Percentiles rank a stretch among this genome's conserved stretches.
These are phyloP conservation scores for Nephrotoma guestfalica DNA, from an alignment of 2,888 invertebrate genomes.

Conservation along the genomic window DNA sequence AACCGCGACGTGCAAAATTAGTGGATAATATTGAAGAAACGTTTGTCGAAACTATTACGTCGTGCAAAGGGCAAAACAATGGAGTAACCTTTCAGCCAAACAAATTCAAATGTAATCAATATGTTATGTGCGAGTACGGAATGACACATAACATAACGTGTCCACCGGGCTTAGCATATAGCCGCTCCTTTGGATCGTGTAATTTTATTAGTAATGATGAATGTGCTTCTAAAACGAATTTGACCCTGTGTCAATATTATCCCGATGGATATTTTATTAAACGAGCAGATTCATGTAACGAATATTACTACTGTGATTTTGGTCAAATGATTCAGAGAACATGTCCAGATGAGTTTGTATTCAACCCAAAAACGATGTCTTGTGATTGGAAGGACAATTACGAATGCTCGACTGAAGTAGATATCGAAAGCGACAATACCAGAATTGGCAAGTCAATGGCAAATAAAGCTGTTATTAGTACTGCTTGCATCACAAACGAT, in stretches of 20 bases:
- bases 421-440: not conserved
- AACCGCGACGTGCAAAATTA: not conserved
- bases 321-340: not conserved
- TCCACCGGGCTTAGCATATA: not conserved
- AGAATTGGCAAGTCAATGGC: not conserved
- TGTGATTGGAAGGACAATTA: not conserved
- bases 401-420: not conserved
- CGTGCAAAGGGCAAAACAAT: not conserved
- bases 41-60: not conserved
- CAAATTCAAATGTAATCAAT: not conserved
- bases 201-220: not conserved
- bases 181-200: not conserved
- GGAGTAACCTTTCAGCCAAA: not conserved
- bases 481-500: not conserved
- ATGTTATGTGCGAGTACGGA: not conserved
- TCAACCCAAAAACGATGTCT: not conserved
- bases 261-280: not conserved
- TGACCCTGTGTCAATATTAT: not conserved
- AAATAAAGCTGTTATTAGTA: not conserved
- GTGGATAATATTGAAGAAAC: not conserved
- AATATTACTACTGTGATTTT: not conserved
- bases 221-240: not conserved
- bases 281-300: not conserved
- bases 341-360: not conserved
- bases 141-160: not conserved